These are phyloP conservation scores for Salmo trutta DNA, from an alignment of 2,797 vertebrate genomes.

Conservation along the genomic window DNA sequence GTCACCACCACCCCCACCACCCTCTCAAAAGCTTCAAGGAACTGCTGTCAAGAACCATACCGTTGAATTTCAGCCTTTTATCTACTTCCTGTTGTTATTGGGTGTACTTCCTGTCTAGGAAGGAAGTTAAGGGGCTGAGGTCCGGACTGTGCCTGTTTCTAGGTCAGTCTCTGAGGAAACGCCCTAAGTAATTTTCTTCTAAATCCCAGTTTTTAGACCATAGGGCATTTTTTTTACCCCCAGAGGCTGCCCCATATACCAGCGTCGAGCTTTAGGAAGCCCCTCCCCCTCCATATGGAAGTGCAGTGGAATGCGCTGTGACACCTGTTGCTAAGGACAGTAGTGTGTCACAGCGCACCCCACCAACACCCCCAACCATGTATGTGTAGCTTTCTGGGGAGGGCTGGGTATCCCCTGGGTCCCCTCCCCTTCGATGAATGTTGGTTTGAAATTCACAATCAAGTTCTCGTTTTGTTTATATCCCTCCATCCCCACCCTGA, in stretches of 20 bases:
- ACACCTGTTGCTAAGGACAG: conserved; percentile 66
- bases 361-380: conserved; percentile 44
- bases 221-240: conserved; percentile 55
- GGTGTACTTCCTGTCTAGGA: conserved; percentile 32
- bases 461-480: conserved; percentile 36
- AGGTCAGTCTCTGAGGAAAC: conserved; percentile 51
- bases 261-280: conserved; percentile 40
- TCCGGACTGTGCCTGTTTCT: conserved; percentile 47
- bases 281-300: conserved; percentile 13
- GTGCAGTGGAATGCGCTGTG: conserved; percentile 50
- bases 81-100: conserved; percentile 22
- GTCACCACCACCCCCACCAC: conserved; percentile 47
- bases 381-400: conserved; percentile 59
- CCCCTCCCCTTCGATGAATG: conserved; percentile 31
- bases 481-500: conserved; percentile 29
- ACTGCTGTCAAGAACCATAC: conserved; percentile 43
- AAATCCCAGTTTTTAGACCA: conserved; percentile 65
- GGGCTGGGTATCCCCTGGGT: conserved; percentile 12
- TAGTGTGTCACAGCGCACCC: conserved; percentile 58
- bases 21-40: conserved; percentile 53
- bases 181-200: conserved; percentile 49
- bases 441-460: conserved; percentile 66
- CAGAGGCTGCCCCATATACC: conserved; percentile 42
- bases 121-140: conserved; percentile 46
- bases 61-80: conserved; percentile 28